Percentiles rank a stretch among this genome's conserved stretches.
Evolutionary conservation across 2,888 invertebrate genomes (phyloP).

Genomic region (Lordiphosa andalusiaca): DNA sequence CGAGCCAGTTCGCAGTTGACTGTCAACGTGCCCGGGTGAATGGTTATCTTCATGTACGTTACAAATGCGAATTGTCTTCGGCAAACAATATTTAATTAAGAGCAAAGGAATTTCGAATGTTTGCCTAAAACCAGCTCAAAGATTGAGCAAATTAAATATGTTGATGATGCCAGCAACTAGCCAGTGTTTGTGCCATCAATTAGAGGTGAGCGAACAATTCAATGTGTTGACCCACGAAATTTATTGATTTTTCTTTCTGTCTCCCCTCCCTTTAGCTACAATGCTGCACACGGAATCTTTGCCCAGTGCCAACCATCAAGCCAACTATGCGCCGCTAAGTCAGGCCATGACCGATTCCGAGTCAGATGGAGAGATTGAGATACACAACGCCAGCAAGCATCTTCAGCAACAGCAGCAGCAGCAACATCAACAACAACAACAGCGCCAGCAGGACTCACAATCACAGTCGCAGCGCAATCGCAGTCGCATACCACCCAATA

Average conservation of each 20-base stretch:
- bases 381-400: conserved; percentile 61
- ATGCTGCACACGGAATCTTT: conserved; percentile 79
- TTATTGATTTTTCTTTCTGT: conserved; percentile 12
- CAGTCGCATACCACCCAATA: conserved; percentile 66
- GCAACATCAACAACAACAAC: conserved; percentile 45
- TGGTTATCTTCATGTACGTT: conserved; percentile 6
- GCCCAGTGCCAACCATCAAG: conserved; percentile 78
- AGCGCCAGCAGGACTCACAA: conserved; percentile 39
- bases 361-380: conserved; percentile 85
- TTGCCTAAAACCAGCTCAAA: conserved; percentile 30
- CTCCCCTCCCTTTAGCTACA: conserved; percentile 60
- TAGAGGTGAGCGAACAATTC: conserved; percentile 48
- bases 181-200: conserved; percentile 55
- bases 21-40: background rate
- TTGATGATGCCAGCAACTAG: conserved; percentile 68
- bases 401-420: conserved; percentile 47
- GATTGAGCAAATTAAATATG: conserved; percentile 56
- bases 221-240: background rate
- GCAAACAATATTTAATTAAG: background rate
- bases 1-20: no score
- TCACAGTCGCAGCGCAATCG: conserved; percentile 60
- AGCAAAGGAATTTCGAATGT: conserved; percentile 34
- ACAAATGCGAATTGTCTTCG: conserved; percentile 1
- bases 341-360: conserved; percentile 89
- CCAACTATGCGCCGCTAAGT: conserved; percentile 87